Evolutionary conservation across 2,797 vertebrate species (phyloP).

Genomic region (Arrhamphus sclerolepis): DNA sequence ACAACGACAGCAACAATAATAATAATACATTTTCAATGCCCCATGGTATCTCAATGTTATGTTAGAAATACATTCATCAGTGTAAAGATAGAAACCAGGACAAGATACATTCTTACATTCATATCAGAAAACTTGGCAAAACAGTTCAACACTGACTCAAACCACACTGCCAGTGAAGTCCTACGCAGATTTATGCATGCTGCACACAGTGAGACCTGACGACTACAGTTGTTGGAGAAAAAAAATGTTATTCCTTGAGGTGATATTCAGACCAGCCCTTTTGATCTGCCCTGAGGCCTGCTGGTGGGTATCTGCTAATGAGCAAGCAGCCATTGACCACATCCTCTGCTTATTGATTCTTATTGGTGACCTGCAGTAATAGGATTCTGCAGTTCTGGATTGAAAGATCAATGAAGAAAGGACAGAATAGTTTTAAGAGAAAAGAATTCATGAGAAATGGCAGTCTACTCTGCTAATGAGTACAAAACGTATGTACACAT

Average conservation of each 20-base stretch:
- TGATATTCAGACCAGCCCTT: slow-evolving; percentile 59
- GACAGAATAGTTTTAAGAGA: slow-evolving; percentile 29
- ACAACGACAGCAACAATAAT: too few relatives aligned
- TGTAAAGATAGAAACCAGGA: not conserved
- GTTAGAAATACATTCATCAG: too few relatives aligned
- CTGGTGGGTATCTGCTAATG: slow-evolving; percentile 73
- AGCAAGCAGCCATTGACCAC: slow-evolving; percentile 62
- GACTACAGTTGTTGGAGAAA: slow-evolving; percentile 32
- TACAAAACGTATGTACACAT: slow-evolving; percentile 14
- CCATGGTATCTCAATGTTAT: too few relatives aligned
- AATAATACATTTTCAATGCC: too few relatives aligned
- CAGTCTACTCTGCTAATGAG: slow-evolving; percentile 9
- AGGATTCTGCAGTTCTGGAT: slow-evolving; percentile 63
- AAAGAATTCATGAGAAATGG: slow-evolving; percentile 14
- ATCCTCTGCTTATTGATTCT: slow-evolving; percentile 67
- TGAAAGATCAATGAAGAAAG: slow-evolving; percentile 58
- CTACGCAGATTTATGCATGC: slow-evolving; percentile 32
- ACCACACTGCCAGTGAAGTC: slow-evolving; percentile 21
- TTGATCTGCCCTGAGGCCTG: slow-evolving; percentile 74
- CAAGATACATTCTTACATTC: not conserved
- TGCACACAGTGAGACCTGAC: slow-evolving; percentile 43
- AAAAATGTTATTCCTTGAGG: slow-evolving; percentile 45
- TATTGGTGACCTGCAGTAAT: slow-evolving; percentile 65
- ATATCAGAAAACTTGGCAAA: slow-evolving; percentile 9
- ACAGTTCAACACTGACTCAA: slow-evolving; percentile 1